Percentiles rank a stretch among this genome's conserved stretches.
Conservation (phyloP, 35 echinoderm and acorn worm genomes). For the Acanthaster planci region DNA sequence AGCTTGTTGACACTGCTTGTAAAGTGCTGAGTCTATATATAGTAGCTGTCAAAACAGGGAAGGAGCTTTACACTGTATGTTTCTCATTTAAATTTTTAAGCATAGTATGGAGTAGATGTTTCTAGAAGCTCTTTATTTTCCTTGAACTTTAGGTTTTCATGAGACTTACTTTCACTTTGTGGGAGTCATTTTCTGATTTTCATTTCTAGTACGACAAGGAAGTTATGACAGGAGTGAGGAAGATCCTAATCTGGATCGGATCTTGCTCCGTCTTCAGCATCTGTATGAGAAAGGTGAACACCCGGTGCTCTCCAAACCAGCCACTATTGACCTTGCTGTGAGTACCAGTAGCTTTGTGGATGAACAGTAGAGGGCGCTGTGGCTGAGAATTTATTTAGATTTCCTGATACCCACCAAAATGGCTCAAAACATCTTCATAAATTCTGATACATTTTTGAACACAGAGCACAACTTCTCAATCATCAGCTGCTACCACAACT, state of each 20-base stretch:
- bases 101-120: too few species aligned
- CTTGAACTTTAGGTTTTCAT: too few species aligned
- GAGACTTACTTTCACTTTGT: too few species aligned
- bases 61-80: too few species aligned
- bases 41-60: too few species aligned
- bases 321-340: conserved; percentile 49
- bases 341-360: not conserved
- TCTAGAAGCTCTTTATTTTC: too few species aligned
- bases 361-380: too few species aligned
- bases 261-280: conserved; percentile 66
- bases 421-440: not conserved
- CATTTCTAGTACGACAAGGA: not conserved
- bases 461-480: not conserved
- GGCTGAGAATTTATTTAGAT: not conserved
- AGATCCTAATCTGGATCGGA: conserved; percentile 33
- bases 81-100: too few species aligned
- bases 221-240: not conserved
- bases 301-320: conserved; percentile 50
- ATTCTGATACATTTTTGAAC: not conserved
- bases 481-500: too few species aligned
- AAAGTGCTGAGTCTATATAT: too few species aligned
- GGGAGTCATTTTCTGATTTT: conserved; percentile 15
- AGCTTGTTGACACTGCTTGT: too few species aligned
- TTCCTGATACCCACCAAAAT: not conserved
- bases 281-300: conserved; percentile 62